Conservation (phyloP, 1,140 invertebrate genomes). For the Bathynomus jamesi region DNA sequence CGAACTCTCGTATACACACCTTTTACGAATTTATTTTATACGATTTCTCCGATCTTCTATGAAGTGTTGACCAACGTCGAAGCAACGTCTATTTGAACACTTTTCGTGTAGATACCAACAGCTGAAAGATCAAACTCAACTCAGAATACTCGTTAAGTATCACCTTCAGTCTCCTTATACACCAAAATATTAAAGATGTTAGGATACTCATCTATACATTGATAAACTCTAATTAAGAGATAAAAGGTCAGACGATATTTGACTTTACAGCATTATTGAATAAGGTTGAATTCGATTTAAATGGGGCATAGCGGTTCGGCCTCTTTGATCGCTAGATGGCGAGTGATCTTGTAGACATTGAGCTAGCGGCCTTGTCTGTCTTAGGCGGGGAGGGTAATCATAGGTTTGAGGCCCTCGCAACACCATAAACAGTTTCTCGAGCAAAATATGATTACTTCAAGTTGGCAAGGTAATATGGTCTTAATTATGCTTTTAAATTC, state of each 20-base stretch:
- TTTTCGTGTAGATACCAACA: neutral
- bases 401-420: constrained; percentile 34
- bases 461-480: constrained; percentile 16
- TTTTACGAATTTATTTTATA: neutral
- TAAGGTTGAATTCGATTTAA: constrained; percentile 19
- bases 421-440: constrained; percentile 37
- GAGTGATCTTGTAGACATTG: constrained; percentile 28
- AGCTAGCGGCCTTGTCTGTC: constrained; percentile 30
- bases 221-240: constrained; percentile 1
- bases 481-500: constrained; percentile 12
- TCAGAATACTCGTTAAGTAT: neutral
- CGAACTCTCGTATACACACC: neutral
- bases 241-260: constrained; percentile 24
- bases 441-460: constrained; percentile 35
- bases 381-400: constrained; percentile 31
- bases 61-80: neutral
- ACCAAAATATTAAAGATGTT: neutral
- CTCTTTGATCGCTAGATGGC: constrained; percentile 15
- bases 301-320: constrained; percentile 14
- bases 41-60: neutral
- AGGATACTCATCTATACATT: neutral
- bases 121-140: neutral
- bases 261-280: constrained; percentile 10
- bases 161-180: neutral
- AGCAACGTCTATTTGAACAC: neutral